Conservation (phyloP, 2,113 vertebrate species). For the Proterorhinus semilunaris region DNA sequence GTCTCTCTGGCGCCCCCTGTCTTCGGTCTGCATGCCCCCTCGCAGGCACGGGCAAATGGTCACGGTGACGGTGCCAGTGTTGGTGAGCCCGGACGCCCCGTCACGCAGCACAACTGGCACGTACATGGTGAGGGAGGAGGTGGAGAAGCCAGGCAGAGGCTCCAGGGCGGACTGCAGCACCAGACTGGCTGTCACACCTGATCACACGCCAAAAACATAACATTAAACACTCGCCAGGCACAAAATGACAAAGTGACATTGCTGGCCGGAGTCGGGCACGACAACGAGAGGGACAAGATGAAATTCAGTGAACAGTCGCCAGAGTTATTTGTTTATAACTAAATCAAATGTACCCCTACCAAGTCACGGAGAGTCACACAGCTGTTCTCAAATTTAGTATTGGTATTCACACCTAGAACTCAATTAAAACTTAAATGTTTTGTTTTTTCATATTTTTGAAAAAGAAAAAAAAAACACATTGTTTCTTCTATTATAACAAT, state of each 20-base stretch:
- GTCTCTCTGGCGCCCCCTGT: constrained; percentile 57
- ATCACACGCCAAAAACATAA: constrained; percentile 12
- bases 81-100: constrained; percentile 79
- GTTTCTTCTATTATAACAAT: too few species aligned
- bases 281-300: neutral
- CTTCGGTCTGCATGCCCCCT: constrained; percentile 76
- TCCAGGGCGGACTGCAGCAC: constrained; percentile 72
- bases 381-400: neutral
- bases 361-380: too few species aligned
- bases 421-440: too few species aligned
- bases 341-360: neutral
- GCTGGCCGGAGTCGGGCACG: neutral
- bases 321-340: neutral
- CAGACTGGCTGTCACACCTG: constrained; percentile 78
- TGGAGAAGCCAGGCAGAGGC: constrained; percentile 54
- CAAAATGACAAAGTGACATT: constrained; percentile 1
- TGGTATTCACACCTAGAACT: too few species aligned
- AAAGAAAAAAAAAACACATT: too few species aligned
- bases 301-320: neutral
- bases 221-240: constrained; percentile 18
- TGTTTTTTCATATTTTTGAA: too few species aligned
- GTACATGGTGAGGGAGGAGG: constrained; percentile 69
- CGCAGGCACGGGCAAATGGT: constrained; percentile 84
- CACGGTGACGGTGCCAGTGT: constrained; percentile 85
- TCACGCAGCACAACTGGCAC: constrained; percentile 85